Evolutionary conservation across 2,888 invertebrate genomes (phyloP).

Genomic region (Halocaridina rubra): DNA sequence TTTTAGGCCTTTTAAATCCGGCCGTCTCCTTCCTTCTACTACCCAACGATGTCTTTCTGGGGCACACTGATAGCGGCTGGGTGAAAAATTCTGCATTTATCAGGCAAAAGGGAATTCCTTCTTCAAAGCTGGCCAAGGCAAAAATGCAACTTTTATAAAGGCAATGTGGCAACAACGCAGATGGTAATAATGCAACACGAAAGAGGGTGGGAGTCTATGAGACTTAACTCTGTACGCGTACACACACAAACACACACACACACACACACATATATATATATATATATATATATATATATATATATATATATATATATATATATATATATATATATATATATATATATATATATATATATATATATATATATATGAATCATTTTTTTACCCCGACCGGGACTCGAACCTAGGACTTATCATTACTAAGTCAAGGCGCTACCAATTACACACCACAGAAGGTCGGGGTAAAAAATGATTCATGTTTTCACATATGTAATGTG

Average conservation of each 20-base stretch:
- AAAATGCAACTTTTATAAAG: slow-evolving; percentile 9
- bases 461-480: too few species aligned
- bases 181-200: slow-evolving; percentile 52
- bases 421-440: too few species aligned
- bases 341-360: slow-evolving; percentile 9
- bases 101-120: too few species aligned
- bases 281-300: not conserved
- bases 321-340: not conserved
- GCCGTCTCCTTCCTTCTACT: not conserved
- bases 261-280: not conserved
- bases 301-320: not conserved
- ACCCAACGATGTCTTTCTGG: not conserved
- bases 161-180: slow-evolving; percentile 50
- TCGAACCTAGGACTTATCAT: too few species aligned
- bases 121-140: too few species aligned
- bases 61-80: too few species aligned
- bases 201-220: slow-evolving; percentile 27
- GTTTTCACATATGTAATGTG: too few species aligned
- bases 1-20: too few species aligned
- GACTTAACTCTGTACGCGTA: not conserved
- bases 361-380: not conserved
- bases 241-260: not conserved
- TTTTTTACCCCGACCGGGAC: too few species aligned
- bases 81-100: too few species aligned
- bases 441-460: too few species aligned